Base-by-base conservation (phyloP, 1,140 invertebrate genomes). In the Thalassaphorura encarpata region DNA sequence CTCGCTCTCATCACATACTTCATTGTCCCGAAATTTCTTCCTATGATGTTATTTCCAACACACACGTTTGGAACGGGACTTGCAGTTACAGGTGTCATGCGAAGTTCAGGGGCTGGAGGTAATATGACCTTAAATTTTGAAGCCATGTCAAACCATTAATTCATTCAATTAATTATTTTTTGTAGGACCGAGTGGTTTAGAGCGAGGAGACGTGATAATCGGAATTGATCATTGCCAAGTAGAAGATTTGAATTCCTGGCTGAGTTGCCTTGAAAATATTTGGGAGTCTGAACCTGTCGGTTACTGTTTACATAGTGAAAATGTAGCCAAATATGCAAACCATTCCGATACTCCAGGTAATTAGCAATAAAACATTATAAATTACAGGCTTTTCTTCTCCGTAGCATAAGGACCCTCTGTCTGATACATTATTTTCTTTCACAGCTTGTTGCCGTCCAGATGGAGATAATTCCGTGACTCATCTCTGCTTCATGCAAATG, bases 71-170 rank as follows among this genome's bases (percentile, higher is more conserved):
- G 60, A 42, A 53, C 50, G 36, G 63, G 63, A n/a, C 21, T 65
- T n/a, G 40, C 55, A 18, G 63, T 65, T 1, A 65, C 63, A 24
- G 54, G 53, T 3, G 60, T 65, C 19, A 27, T 58, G 15, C 1
- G 50, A 11, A 60, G 47, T 41, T 65, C 63, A 11, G 63, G 60
- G 18, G 60, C 58, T 33, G 63, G 63, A 48, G 63, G 63, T 62
- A 60, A 52, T 1, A 28, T 43, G 3, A 19, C n/a, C n/a, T 18
- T 18, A 43, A 36, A 11, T 36, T 36, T 36, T 11, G n/a, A 36
- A 36, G 33, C 19, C 41, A 23, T 23, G 41, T 8, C 8, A 6
- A 6, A 6, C 5, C 41, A 43, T 8, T 11, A 11, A 18, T 11
- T 8, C 31, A 33, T 16, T 6, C 16, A 16, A 33, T 8, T 33